Conservation (phyloP, 2,888 invertebrate genomes). For the Brachycybe producta region DNA sequence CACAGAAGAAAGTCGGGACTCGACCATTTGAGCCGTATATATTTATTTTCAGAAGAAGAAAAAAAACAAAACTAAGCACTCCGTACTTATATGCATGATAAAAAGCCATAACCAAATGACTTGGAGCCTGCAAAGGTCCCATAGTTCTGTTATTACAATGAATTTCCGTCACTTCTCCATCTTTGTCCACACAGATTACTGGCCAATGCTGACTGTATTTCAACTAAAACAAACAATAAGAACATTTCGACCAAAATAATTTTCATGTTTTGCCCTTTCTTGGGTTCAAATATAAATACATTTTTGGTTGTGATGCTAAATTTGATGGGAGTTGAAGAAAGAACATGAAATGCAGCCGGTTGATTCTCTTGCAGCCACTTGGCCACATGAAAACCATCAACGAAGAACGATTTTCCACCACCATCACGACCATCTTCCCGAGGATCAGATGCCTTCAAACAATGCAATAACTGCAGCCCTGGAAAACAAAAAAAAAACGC, state of each 20-base stretch:
- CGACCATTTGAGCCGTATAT: no score
- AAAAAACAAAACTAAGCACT: background rate
- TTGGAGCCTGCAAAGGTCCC: constrained; percentile 31
- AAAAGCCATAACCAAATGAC: constrained; percentile 30
- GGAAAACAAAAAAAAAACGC: background rate
- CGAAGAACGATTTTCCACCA: constrained; percentile 32
- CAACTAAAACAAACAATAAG: constrained; percentile 24
- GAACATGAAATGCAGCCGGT: constrained; percentile 31
- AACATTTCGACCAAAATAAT: no score
- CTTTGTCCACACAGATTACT: constrained; percentile 28
- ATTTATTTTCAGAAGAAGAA: background rate
- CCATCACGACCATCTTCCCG: constrained; percentile 21
- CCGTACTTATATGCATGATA: constrained; percentile 30
- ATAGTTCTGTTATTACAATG: constrained; percentile 33
- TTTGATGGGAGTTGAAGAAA: constrained; percentile 29
- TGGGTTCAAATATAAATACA: no score
- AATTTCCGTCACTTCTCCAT: constrained; percentile 30
- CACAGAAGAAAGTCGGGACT: no score
- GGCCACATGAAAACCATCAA: constrained; percentile 31
- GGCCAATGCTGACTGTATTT: constrained; percentile 30
- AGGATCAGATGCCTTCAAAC: constrained; percentile 25
- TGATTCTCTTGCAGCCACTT: constrained; percentile 30
- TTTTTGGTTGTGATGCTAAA: constrained; percentile 27
- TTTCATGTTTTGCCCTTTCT: no score
- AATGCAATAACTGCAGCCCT: constrained; percentile 32